phyloP scores from a whole-genome alignment of 2,797 vertebrate genomes.

The Sebastes hopkinsi region DNA sequence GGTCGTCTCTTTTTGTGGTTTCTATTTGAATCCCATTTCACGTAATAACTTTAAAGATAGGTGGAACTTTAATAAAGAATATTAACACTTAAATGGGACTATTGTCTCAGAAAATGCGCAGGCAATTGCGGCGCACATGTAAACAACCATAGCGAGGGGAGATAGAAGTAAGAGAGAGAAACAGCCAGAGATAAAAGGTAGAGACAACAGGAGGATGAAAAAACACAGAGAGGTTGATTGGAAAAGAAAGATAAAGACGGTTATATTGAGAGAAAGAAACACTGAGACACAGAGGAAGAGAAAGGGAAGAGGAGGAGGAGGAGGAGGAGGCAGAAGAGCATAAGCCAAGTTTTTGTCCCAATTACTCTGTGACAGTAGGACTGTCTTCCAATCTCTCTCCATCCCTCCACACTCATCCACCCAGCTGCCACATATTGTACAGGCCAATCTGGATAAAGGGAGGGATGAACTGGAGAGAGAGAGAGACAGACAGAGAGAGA shows the following conservation, averaged over 20 bases:
- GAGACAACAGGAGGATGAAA: slow-evolving; percentile 16
- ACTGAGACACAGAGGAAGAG: slow-evolving; percentile 25
- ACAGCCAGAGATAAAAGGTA: slow-evolving; percentile 7
- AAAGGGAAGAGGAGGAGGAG: neutral
- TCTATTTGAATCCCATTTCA: slow-evolving; percentile 21
- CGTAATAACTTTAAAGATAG: neutral
- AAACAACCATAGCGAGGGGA: slow-evolving; percentile 8
- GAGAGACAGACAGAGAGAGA: slow-evolving; percentile 5
- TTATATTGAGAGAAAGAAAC: slow-evolving; percentile 47
- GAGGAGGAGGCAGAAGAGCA: slow-evolving; percentile 44
- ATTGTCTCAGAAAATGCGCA: neutral
- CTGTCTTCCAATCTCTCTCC: slow-evolving; percentile 73
- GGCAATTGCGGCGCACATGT: neutral
- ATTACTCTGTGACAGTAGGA: slow-evolving; percentile 77
- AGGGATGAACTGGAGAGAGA: slow-evolving; percentile 64
- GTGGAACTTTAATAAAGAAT: neutral
- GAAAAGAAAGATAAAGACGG: slow-evolving; percentile 43
- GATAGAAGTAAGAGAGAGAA: slow-evolving; percentile 13
- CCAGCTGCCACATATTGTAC: slow-evolving; percentile 75
- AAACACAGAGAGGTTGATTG: slow-evolving; percentile 29
- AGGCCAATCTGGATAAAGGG: slow-evolving; percentile 70
- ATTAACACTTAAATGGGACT: slow-evolving; percentile 1
- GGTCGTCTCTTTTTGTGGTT: slow-evolving; percentile 10
- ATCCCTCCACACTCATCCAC: slow-evolving; percentile 69
- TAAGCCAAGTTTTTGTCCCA: slow-evolving; percentile 77